Evolutionary conservation across 2,113 vertebrate species (phyloP).

Genomic region (Origma solitaria): DNA sequence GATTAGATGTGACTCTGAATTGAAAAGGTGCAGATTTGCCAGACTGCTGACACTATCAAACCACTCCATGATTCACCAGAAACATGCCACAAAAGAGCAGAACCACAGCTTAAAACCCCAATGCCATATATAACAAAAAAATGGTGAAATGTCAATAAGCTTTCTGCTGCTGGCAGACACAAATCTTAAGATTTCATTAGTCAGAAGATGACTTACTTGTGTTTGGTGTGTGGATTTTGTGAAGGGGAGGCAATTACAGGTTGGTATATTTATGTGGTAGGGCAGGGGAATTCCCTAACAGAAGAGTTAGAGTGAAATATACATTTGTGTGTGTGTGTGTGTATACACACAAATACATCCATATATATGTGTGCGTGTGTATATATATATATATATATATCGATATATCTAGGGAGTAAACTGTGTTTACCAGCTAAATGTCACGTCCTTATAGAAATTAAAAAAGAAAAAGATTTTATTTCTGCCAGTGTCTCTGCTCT

Average conservation of each 20-base stretch:
- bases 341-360: no score
- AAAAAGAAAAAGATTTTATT: background rate
- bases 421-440: background rate
- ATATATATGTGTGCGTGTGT: no score
- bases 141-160: background rate
- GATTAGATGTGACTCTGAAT: background rate
- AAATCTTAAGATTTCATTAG: background rate
- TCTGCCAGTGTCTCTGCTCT: background rate
- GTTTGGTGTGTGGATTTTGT: background rate
- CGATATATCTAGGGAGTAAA: no score
- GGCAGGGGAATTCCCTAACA: background rate
- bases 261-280: background rate
- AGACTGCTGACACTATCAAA: background rate
- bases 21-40: background rate
- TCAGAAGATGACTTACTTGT: background rate
- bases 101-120: background rate
- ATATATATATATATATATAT: no score
- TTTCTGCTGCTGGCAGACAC: background rate
- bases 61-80: background rate
- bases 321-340: no score
- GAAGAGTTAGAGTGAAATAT: background rate
- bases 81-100: background rate
- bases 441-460: background rate
- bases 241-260: background rate
- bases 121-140: background rate